Conservation (phyloP, 2,797 vertebrate genomes). For the Galagoides demidoff region DNA sequence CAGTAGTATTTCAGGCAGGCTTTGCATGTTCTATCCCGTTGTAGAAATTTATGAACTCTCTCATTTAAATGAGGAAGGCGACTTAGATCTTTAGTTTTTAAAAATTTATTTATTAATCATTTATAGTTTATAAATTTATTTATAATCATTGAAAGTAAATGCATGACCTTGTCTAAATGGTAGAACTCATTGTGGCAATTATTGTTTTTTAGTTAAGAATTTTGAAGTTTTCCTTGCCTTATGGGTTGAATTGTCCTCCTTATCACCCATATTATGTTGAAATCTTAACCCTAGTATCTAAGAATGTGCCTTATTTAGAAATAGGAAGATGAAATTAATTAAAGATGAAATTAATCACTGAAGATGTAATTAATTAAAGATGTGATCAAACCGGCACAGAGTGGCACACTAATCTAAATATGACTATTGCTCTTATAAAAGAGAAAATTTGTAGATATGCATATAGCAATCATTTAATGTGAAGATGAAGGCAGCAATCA, state of each 20-base stretch:
- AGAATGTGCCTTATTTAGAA: background rate
- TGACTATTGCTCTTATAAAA: background rate
- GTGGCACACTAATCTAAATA: background rate
- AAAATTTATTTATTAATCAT: background rate
- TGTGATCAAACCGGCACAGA: background rate
- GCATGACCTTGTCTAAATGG: background rate
- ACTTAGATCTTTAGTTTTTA: background rate
- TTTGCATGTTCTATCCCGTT: background rate
- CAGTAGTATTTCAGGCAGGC: background rate
- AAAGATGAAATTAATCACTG: background rate
- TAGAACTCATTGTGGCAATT: background rate
- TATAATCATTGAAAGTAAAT: background rate
- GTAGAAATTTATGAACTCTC: background rate
- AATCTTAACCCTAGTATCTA: background rate
- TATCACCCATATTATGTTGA: background rate
- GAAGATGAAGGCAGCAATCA: background rate
- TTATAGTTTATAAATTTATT: background rate
- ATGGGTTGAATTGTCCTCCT: background rate
- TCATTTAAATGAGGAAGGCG: background rate
- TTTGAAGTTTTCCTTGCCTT: background rate
- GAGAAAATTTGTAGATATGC: background rate
- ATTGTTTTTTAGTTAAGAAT: background rate
- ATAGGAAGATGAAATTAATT: background rate
- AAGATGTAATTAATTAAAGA: background rate
- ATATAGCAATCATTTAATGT: fast-evolving